Base-by-base conservation (phyloP, 2,113 vertebrate genomes). In the Anolis sagrei region DNA sequence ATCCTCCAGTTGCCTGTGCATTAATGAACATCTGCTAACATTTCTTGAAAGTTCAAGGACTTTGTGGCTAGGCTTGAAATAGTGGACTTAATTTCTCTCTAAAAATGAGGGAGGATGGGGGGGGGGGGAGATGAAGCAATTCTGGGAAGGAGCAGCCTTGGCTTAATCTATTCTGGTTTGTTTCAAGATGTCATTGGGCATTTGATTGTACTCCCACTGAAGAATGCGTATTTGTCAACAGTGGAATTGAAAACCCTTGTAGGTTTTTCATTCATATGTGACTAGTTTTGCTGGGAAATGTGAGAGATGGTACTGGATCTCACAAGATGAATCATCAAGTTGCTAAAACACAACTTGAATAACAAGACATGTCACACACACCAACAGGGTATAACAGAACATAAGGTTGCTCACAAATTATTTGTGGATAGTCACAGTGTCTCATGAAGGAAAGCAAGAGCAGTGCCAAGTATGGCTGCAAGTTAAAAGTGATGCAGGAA, bases 11-110 rank as follows among this genome's bases (percentile, higher is more conserved):
- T 92, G 82, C 84, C 89, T 23, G 0, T 79, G 86, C 69, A 23
- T 92, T 97, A 96, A 96, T 54, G 92, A 97, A 95, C 96, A 96
- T 94, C 94, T 96, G 95, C 89, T 90, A 83, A 83, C 81, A 86
- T 89, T 88, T 93, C 93, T 91, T 87, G 86, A 85, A 76, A 87
- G 93, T 95, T 96, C 93, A 94, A 96, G 95, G 95, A 88, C 94
- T 94, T 89, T 48, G 76, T 87, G 88, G 81, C 74, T 81, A 77
- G 81, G 66, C 81, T 87, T 58, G 48, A 88, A 83, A 85, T 58
- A 13, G 69, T 68, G 74, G 86, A 79, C 76, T 78, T 70, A 84
- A 88, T 87, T 87, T 88, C 79, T 91, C 74, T 85, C 4, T 81
- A 44, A 79, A 29, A 61, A 8, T 4, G 6, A 9, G 69, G 27